Base-by-base conservation (phyloP, 1,140 invertebrate genomes). In the Mactra quadrangularis region DNA sequence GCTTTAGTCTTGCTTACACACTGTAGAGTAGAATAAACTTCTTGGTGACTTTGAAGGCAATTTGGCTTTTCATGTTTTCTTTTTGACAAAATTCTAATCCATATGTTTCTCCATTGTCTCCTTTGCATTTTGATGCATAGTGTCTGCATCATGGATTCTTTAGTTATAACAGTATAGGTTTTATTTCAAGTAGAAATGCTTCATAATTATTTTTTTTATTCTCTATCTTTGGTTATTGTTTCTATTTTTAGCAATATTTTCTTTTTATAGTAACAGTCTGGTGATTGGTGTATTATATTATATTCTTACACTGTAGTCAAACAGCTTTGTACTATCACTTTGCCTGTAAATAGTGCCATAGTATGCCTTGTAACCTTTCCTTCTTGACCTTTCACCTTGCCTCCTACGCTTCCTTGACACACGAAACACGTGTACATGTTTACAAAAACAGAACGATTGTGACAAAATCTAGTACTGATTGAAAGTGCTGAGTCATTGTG, bases 381-480 rank as follows among this genome's bases (percentile, higher is more conserved):
- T n/a, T 47, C 77, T 70, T 75, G 38, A 41, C 25, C 50, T 55
- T 57, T 72, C 33, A 41, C 64, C 76, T 38, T 22, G 53, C 35
- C 53, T 29, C 50, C 50, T 31, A 7, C 47, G 57, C 52, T 62
- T 52, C 60, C 60, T 68, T 53, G 66, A 82, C 82, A 84, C 83
- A 85, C 83, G 83, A 85, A 85, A 74, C 76, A 79, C 83, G 83
- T 81, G 83, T 85, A 85, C 83, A 84, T 82, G 57, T 50, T 47
- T 27, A 29, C 3, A 68, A 7, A 50, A 60, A 27, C 31, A 55
- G 29, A 72, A 50, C n/a, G 31, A 50, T 33, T 50, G 38, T 41
- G 38, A 41, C 6, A 41, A 41, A 6, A 41, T 6, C 6, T 41
- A 15, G 38, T 15, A 41, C 38, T 41, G 15, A 7, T 15, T 41